Evolutionary conservation across 2,888 invertebrate species (phyloP).

Genomic region (Perizoma affinitatum): DNA sequence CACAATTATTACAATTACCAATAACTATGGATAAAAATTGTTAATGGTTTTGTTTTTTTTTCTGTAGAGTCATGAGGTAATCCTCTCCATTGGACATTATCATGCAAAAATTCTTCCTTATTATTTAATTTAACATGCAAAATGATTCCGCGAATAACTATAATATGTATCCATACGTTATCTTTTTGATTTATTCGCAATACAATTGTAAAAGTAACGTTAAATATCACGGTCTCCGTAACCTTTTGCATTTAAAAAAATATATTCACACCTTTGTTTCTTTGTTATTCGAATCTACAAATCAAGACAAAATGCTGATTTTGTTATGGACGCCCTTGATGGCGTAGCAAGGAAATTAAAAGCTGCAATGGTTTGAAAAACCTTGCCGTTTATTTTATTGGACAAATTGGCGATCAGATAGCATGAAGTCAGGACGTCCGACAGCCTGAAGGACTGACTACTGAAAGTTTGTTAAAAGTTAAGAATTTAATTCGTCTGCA

Average conservation of each 20-base stretch:
- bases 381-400: slow-evolving; percentile 13
- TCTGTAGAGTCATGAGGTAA: slow-evolving; percentile 17
- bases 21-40: slow-evolving; percentile 11
- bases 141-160: slow-evolving; percentile 17
- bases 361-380: slow-evolving; percentile 26
- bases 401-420: slow-evolving; percentile 15
- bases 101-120: slow-evolving; percentile 24
- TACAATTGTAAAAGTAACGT: slow-evolving; percentile 47
- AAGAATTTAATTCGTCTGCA: neutral
- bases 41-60: slow-evolving; percentile 6
- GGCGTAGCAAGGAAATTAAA: slow-evolving; percentile 45
- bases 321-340: slow-evolving; percentile 39
- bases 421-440: slow-evolving; percentile 9
- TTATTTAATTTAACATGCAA: slow-evolving; percentile 19
- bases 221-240: slow-evolving; percentile 57
- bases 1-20: slow-evolving; percentile 8
- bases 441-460: neutral
- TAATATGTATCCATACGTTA: slow-evolving; percentile 4
- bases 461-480: neutral
- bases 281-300: slow-evolving; percentile 53
- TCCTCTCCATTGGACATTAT: slow-evolving; percentile 20
- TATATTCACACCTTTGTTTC: slow-evolving; percentile 54
- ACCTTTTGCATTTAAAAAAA: slow-evolving; percentile 56
- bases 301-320: slow-evolving; percentile 49
- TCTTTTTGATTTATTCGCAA: slow-evolving; percentile 32